A percentile compares a stretch with the other conserved stretches of the same genome.
Evolutionary conservation across 2,888 invertebrate genomes (phyloP).

Genomic region (Nymphalis c-album): DNA sequence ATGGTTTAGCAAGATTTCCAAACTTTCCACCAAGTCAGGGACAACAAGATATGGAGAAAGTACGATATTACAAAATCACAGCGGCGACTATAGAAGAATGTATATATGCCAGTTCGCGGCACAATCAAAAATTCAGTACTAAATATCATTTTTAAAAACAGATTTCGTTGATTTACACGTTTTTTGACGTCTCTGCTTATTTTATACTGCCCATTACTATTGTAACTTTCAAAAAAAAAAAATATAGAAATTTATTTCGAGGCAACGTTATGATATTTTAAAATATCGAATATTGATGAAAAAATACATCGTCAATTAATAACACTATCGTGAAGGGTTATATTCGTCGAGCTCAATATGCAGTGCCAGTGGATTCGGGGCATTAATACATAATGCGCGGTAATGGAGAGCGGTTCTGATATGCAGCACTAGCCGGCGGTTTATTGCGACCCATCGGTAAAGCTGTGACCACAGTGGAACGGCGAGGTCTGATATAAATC

Average conservation of each 20-base stretch:
- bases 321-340: conserved; percentile 7
- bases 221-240: no score
- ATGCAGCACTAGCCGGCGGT: conserved; percentile 19
- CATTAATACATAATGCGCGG: conserved; percentile 66
- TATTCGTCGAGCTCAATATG: conserved; percentile 23
- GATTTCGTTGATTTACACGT: no score
- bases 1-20: no score
- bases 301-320: conserved; percentile 20
- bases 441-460: conserved; percentile 28
- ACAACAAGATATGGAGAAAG: no score
- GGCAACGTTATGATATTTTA: neutral
- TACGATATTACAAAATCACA: no score
- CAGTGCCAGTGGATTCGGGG: conserved; percentile 36
- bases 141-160: no score
- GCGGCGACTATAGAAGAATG: no score
- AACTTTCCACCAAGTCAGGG: no score
- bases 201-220: no score
- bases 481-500: conserved; percentile 5
- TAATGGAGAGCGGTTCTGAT: conserved; percentile 57
- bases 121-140: no score
- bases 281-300: neutral
- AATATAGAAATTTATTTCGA: neutral
- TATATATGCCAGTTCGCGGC: no score
- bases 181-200: no score
- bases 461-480: conserved; percentile 17